Conservation (phyloP, 2,797 vertebrate genomes). For the Lacerta bilineata region DNA sequence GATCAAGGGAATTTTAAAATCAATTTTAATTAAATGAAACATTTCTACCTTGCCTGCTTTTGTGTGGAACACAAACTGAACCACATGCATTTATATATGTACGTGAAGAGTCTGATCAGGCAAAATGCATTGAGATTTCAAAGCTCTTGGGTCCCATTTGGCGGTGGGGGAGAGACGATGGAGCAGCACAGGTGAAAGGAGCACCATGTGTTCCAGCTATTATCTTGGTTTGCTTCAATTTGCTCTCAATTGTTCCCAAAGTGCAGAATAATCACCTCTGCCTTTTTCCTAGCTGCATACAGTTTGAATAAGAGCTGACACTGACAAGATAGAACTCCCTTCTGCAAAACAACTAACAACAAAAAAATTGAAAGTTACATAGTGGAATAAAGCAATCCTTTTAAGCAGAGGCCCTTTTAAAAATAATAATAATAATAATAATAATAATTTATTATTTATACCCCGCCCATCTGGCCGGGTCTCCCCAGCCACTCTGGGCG, state of each 20-base stretch:
- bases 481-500: too few relatives aligned
- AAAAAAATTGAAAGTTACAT: not conserved
- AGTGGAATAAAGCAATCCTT: not conserved
- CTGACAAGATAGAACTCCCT: not conserved
- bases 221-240: conserved; percentile 30
- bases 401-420: not conserved
- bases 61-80: conserved; percentile 78
- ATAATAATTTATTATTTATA: too few relatives aligned
- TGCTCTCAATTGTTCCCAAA: conserved; percentile 20
- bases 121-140: conserved; percentile 55
- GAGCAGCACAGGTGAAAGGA: not conserved
- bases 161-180: conserved; percentile 8
- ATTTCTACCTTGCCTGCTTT: conserved; percentile 84
- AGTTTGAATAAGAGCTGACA: conserved; percentile 24
- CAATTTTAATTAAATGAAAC: conserved; percentile 88
- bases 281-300: not conserved
- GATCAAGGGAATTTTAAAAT: conserved; percentile 86
- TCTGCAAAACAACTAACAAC: conserved; percentile 8
- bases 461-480: too few relatives aligned
- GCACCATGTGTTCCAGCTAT: not conserved
- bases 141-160: conserved; percentile 45
- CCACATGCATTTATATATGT: conserved; percentile 64
- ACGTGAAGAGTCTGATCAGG: conserved; percentile 56
- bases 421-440: too few relatives aligned
- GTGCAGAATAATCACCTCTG: conserved; percentile 19